Base-by-base conservation (phyloP, 2,797 vertebrate species). In the Thunnus albacares region DNA sequence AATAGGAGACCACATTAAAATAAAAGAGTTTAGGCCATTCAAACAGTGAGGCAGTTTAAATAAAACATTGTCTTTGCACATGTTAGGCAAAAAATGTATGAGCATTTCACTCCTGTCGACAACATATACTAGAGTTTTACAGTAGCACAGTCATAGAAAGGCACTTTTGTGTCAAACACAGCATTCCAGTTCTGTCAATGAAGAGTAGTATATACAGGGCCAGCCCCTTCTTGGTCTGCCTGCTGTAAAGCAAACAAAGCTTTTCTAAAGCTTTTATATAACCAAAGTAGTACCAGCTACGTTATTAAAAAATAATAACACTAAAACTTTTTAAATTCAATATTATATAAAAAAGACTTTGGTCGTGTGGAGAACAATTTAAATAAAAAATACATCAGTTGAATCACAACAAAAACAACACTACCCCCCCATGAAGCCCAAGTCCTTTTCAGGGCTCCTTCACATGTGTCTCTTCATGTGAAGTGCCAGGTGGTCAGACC, bases 381-480 rank as follows among this genome's bases (percentile, higher is more conserved):
- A 95, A 96, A 95, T 94, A 93, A 91, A 90, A 87, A 88, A 91
- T 51, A 83, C 77, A 90, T 80, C 84, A 91, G 71, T 81, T 86
- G 65, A 89, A 84, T 93, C 81, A 89, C 81, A 89, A 92, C 75
- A 88, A 62, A 70, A 84, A 90, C 57, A 83, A 88, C 76, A 85
- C 73, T 69, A 52, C 57, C 73, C 71, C 77, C 71, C 67, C 62
- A 13, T 71, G 60, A 83, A 63, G 38, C 89, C 82, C n/a, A 67
- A 88, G 93, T 91, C 53, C 51, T 70, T 56, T 1, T 65, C 64
- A 30, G 81, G 33, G 80, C 65, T 64, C 72, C 82, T 92, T 97
- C 96, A 99, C 97, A 99, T 96, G 94, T 99, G 98, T 88, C 98
- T 91, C 93, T 99, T 99, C 98, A 99, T 99, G 93, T 99, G 98